Evolutionary conservation across 2,797 vertebrate genomes (phyloP).

Genomic region (Xyrichtys novacula): DNA sequence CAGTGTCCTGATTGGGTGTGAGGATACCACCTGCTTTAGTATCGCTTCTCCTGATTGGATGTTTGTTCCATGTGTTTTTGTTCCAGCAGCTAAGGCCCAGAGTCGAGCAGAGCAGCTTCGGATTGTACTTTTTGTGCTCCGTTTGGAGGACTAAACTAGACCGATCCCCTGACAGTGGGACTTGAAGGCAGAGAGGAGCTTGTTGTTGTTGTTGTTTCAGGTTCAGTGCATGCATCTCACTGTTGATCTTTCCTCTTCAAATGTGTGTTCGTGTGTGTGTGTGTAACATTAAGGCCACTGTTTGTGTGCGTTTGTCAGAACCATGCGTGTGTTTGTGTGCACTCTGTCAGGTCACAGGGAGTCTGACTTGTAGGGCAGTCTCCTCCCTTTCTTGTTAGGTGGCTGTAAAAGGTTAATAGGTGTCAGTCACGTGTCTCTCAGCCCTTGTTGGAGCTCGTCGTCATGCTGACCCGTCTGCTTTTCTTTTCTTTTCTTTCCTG

Average conservation of each 20-base stretch:
- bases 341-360: slow-evolving; percentile 22
- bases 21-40: slow-evolving; percentile 73
- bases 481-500: slow-evolving; percentile 28
- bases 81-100: slow-evolving; percentile 60
- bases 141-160: slow-evolving; percentile 46
- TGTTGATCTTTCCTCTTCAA: slow-evolving; percentile 27
- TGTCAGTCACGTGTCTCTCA: slow-evolving; percentile 56
- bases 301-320: slow-evolving; percentile 27
- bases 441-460: slow-evolving; percentile 42
- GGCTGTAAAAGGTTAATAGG: slow-evolving; percentile 74
- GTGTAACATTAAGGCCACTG: slow-evolving; percentile 12
- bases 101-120: slow-evolving; percentile 52
- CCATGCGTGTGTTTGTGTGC: slow-evolving; percentile 34
- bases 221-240: slow-evolving; percentile 32
- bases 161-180: slow-evolving; percentile 54
- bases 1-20: slow-evolving; percentile 68
- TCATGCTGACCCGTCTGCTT: slow-evolving; percentile 17
- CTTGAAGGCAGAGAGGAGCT: slow-evolving; percentile 34
- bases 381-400: slow-evolving; percentile 8
- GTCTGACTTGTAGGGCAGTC: slow-evolving; percentile 31
- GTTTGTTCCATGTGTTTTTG: slow-evolving; percentile 64
- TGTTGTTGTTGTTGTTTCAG: slow-evolving; percentile 35
- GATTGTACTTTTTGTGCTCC: slow-evolving; percentile 48
- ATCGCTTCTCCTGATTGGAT: slow-evolving; percentile 74
- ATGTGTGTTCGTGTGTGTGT: slow-evolving; percentile 22